Conservation (phyloP, 2,888 invertebrate species). For the Andrena minutula region DNA sequence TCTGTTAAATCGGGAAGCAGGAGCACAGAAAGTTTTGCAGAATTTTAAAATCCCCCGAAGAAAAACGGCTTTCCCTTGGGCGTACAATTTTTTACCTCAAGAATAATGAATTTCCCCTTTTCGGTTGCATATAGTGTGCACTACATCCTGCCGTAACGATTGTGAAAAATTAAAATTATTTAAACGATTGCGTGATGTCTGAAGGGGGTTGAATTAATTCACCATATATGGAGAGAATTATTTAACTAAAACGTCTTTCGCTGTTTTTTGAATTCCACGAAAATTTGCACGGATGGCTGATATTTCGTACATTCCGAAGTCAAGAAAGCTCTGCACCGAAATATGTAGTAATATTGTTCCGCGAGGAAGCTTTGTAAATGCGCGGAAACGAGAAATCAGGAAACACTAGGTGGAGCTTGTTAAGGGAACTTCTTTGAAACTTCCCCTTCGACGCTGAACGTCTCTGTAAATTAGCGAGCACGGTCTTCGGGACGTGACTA, state of each 20-base stretch:
- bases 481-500: conserved; percentile 51
- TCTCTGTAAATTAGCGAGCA: conserved; percentile 60
- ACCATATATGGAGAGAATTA: neutral
- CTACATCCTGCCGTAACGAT: neutral
- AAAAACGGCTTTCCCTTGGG: neutral
- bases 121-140: neutral
- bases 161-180: neutral
- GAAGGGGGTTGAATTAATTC: neutral
- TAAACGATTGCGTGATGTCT: neutral
- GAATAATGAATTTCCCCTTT: conserved; percentile 11
- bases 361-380: conserved; percentile 47
- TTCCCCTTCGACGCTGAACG: conserved; percentile 48
- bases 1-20: conserved; percentile 31
- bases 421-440: conserved; percentile 62
- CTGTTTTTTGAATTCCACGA: neutral
- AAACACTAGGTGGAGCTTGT: conserved; percentile 62
- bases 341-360: conserved; percentile 31
- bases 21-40: conserved; percentile 2
- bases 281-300: neutral
- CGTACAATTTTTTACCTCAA: neutral
- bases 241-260: neutral
- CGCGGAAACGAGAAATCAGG: conserved; percentile 51
- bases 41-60: conserved; percentile 24
- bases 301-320: neutral
- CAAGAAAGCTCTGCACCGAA: neutral